phyloP scores from a whole-genome alignment of 2,797 vertebrate species.

The Malacoraja senta region DNA sequence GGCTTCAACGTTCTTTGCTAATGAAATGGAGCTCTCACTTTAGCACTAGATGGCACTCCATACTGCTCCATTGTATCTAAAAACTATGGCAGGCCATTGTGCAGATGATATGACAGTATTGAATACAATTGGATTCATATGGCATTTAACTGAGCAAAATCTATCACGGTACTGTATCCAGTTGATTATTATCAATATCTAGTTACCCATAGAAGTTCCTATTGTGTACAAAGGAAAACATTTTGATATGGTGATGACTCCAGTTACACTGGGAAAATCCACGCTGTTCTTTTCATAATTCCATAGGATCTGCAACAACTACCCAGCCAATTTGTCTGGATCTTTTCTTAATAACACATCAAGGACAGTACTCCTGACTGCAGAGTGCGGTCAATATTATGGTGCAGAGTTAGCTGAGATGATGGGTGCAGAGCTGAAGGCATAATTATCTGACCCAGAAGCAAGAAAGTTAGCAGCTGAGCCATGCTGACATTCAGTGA shows the following conservation, averaged over 20 bases:
- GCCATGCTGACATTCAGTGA: neutral
- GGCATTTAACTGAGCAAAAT: neutral
- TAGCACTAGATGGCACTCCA: neutral
- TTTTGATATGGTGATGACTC: neutral
- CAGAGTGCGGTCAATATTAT: neutral
- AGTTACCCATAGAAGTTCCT: neutral
- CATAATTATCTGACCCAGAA: neutral
- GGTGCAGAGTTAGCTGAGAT: neutral
- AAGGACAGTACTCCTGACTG: neutral
- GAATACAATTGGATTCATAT: slow-evolving; percentile 6
- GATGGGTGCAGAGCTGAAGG: neutral
- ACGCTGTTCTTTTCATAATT: neutral
- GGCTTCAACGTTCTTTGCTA: neutral
- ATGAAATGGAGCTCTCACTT: neutral
- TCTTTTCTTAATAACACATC: neutral
- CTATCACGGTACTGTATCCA: neutral
- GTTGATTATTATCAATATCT: neutral
- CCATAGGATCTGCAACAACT: neutral
- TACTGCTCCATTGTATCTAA: neutral
- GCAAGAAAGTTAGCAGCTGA: neutral
- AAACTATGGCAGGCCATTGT: neutral
- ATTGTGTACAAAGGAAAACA: neutral
- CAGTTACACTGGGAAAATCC: neutral
- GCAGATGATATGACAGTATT: neutral
- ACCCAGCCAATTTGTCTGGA: too few relatives aligned